Conservation (phyloP, 2,888 invertebrate species). For the Dynastes grantii region DNA sequence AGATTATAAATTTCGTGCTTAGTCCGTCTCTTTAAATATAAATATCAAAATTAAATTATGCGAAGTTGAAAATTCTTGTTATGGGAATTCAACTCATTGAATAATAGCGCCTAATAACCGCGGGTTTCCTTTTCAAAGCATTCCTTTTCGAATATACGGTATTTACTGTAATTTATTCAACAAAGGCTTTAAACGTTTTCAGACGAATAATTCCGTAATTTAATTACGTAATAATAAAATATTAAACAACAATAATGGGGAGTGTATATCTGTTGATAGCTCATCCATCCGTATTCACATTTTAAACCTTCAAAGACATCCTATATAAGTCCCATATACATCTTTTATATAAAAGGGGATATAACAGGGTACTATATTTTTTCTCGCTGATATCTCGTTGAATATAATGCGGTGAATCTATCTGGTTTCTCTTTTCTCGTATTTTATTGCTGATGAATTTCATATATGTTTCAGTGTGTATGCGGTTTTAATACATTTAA, state of each 20-base stretch:
- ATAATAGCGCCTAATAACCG: background rate
- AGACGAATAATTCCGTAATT: background rate
- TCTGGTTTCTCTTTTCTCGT: background rate
- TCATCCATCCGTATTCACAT: no score
- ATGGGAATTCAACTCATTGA: background rate
- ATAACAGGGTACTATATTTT: background rate
- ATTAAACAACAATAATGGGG: background rate
- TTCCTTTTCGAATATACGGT: background rate
- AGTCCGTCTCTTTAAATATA: no score
- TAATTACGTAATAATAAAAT: background rate
- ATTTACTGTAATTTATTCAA: background rate
- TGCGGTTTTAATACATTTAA: no score
- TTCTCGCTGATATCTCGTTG: background rate
- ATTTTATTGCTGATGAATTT: background rate
- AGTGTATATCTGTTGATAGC: no score
- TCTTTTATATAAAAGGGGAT: background rate
- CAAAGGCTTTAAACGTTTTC: background rate
- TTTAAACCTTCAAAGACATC: no score
- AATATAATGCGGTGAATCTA: background rate
- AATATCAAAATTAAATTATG: no score
- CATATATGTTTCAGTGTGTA: background rate
- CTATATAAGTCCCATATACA: background rate
- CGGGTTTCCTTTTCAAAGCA: background rate
- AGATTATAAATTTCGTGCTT: no score
- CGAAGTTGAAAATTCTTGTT: no score